These are phyloP conservation scores for Todiramphus saurophagus DNA, from an alignment of 2,113 vertebrate species.

Conservation along the genomic window DNA sequence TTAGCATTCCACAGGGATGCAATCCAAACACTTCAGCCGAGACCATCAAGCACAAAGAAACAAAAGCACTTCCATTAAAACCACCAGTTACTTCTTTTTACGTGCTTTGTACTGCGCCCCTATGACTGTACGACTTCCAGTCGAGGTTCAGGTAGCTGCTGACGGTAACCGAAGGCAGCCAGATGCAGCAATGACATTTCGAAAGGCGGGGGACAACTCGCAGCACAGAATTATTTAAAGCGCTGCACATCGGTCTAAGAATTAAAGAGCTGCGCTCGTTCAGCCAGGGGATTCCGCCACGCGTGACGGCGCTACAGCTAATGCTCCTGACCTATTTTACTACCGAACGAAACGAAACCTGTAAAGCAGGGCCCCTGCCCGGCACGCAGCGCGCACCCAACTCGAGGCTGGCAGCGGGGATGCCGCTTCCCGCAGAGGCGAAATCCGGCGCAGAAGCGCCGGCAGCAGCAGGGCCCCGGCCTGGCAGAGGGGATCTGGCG, in stretches of 20 bases:
- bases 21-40: background rate
- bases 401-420: accelerated
- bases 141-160: accelerated
- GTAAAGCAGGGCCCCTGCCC: background rate
- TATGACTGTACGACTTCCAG: accelerated
- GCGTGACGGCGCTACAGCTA: background rate
- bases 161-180: accelerated
- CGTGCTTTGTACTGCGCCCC: accelerated
- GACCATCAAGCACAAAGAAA: background rate
- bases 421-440: too few relatives aligned
- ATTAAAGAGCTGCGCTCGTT: background rate
- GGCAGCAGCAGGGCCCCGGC: background rate
- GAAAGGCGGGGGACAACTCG: background rate
- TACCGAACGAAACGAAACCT: too few relatives aligned
- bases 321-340: background rate
- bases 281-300: background rate
- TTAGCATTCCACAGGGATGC: background rate
- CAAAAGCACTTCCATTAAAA: background rate
- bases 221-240: accelerated
- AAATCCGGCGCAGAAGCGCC: background rate
- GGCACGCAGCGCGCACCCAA: background rate
- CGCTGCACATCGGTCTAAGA: background rate
- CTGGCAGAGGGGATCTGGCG: background rate
- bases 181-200: background rate
- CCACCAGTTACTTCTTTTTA: background rate